Evolutionary conservation across 2,888 invertebrate species (phyloP).

Genomic region (Macrosiphum euphorbiae): DNA sequence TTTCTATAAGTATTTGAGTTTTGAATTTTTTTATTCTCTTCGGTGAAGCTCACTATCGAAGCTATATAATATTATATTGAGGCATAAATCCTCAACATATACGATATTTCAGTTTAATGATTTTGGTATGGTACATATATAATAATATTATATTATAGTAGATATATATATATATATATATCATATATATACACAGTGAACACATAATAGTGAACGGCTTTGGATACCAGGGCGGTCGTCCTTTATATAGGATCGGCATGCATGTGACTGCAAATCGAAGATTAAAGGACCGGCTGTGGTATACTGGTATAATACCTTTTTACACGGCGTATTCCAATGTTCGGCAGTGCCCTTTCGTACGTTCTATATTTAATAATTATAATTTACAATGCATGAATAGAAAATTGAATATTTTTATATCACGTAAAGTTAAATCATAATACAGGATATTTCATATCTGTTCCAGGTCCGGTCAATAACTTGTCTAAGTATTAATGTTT

Average conservation of each 20-base stretch:
- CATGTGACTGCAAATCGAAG: conserved; percentile 37
- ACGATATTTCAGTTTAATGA: conserved; percentile 23
- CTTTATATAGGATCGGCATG: not conserved
- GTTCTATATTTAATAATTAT: not conserved
- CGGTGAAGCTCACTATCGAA: not conserved
- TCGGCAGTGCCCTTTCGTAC: not conserved
- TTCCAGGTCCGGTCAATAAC: not conserved
- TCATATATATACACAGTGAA: not conserved
- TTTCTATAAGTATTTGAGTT: not conserved
- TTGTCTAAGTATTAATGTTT: not conserved
- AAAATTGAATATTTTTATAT: not conserved
- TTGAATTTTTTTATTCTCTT: not conserved
- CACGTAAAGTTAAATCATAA: not conserved
- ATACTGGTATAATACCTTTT: not conserved
- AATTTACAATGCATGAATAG: not conserved
- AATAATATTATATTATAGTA: not conserved
- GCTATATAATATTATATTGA: not conserved
- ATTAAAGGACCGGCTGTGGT: conserved; percentile 9
- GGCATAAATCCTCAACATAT: not conserved
- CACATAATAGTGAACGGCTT: conserved; percentile 15
- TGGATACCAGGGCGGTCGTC: not conserved
- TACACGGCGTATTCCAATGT: not conserved
- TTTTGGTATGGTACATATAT: not conserved
- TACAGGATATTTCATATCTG: not conserved
- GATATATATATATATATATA: too few species aligned